Evolutionary conservation across 2,113 vertebrate species (phyloP).

Genomic region (Poecilia latipinna): DNA sequence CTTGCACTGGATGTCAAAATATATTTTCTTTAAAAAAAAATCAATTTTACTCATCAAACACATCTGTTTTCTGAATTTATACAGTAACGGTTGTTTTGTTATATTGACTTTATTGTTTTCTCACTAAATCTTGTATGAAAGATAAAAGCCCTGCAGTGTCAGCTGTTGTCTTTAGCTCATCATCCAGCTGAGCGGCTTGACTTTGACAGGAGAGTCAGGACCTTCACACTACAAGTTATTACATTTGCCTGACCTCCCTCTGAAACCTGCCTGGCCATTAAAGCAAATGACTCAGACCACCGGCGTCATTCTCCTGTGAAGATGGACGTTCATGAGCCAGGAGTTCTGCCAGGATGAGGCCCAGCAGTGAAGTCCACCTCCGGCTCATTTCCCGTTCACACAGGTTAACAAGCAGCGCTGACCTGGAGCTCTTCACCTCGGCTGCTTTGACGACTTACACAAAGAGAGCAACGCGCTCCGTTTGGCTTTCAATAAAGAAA

Average conservation of each 20-base stretch:
- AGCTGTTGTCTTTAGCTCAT: background rate
- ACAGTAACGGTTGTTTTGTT: no score
- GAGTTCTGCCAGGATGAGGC: background rate
- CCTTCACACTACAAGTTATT: background rate
- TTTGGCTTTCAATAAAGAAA: background rate
- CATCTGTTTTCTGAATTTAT: no score
- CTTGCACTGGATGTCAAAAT: no score
- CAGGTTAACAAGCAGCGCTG: background rate
- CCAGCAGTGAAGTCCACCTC: background rate
- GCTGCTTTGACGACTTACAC: no score
- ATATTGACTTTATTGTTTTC: no score
- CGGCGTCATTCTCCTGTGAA: background rate
- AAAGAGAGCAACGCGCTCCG: background rate
- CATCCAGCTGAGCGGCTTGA: background rate
- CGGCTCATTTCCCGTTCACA: background rate
- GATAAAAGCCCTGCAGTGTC: no score
- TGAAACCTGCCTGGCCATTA: background rate
- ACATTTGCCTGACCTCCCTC: background rate
- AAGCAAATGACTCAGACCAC: background rate
- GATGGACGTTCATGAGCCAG: background rate
- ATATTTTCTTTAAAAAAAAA: no score
- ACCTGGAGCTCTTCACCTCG: background rate
- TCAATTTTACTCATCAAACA: no score
- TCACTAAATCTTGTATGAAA: no score
- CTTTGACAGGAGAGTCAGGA: background rate